Evolutionary conservation across 35 echinoderm and acorn worm genomes (phyloP).

Genomic region (Eucidaris tribuloides): DNA sequence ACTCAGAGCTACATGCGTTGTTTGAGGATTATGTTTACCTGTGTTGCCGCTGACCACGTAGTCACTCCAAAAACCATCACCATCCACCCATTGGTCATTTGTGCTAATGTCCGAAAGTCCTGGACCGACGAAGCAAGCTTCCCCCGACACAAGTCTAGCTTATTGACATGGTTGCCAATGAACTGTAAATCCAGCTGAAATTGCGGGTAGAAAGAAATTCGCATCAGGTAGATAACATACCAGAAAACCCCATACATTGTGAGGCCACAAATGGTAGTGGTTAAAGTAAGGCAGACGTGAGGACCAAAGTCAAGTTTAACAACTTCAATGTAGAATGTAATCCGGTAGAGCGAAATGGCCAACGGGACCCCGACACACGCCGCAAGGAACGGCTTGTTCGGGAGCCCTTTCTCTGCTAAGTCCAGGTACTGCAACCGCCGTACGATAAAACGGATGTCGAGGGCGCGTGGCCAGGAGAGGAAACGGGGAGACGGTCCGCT

Average conservation of each 20-base stretch:
- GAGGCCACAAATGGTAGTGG: neutral
- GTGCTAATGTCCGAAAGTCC: slow-evolving; percentile 26
- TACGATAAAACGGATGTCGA: slow-evolving; percentile 35
- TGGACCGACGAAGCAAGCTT: slow-evolving; percentile 2
- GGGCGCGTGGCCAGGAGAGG: slow-evolving; percentile 16
- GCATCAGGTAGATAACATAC: slow-evolving; percentile 40
- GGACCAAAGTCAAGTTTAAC: neutral
- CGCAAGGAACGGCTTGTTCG: neutral
- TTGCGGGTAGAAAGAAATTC: slow-evolving; percentile 46
- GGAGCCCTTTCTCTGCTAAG: slow-evolving; percentile 18
- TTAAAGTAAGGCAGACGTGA: slow-evolving; percentile 29
- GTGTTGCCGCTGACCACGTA: slow-evolving; percentile 49
- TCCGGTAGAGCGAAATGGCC: slow-evolving; percentile 18
- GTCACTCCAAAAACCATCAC: slow-evolving; percentile 11
- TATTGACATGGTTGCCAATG: slow-evolving; percentile 8
- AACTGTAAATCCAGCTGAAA: slow-evolving; percentile 24
- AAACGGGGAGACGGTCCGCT: neutral
- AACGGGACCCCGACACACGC: neutral
- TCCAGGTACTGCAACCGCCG: slow-evolving; percentile 49
- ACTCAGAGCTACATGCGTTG: no score
- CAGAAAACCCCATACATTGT: slow-evolving; percentile 22
- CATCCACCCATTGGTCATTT: slow-evolving; percentile 28
- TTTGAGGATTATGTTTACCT: no score
- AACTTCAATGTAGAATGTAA: slow-evolving; percentile 12
- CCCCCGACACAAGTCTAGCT: slow-evolving; percentile 38